A percentile compares a stretch with the other conserved stretches of the same genome.
phyloP scores from a whole-genome alignment of 2,888 invertebrate species.

The Caenorhabditis wallacei region DNA sequence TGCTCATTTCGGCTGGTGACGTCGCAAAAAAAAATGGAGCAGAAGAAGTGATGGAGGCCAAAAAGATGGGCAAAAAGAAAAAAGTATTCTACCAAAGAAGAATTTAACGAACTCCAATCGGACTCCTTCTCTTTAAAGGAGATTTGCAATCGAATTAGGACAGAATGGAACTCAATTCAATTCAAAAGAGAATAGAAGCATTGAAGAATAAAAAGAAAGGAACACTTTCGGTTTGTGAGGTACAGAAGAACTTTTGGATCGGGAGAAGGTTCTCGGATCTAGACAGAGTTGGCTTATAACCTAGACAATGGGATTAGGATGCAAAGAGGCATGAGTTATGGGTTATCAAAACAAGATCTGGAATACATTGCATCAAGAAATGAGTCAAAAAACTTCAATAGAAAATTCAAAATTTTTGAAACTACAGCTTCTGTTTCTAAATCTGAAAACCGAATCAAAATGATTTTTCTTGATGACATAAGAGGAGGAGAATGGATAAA shows the following conservation, averaged over 20 bases:
- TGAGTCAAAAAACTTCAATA: no score
- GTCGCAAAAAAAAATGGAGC: slow-evolving; percentile 20
- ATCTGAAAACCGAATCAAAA: no score
- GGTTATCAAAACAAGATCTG: neutral
- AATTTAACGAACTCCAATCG: slow-evolving; percentile 39
- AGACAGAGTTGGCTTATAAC: neutral
- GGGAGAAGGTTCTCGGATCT: neutral
- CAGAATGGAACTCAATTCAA: neutral
- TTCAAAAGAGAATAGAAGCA: neutral
- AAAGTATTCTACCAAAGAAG: neutral
- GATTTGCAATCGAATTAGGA: neutral
- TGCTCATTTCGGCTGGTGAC: slow-evolving; percentile 12
- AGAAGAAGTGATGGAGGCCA: neutral
- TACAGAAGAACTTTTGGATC: neutral
- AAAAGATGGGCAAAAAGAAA: neutral
- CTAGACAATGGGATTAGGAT: neutral
- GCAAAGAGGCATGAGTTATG: neutral
- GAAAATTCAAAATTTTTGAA: neutral
- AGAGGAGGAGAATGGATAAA: neutral
- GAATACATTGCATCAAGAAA: no score
- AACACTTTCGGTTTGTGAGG: neutral
- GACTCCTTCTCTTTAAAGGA: slow-evolving; percentile 5
- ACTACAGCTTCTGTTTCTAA: no score
- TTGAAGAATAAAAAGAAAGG: neutral
- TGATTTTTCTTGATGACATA: no score